Evolutionary conservation across 2,888 invertebrate genomes (phyloP), one percentile per base, ranked within the genome.

Genomic region (Eupithecia abbreviata): DNA sequence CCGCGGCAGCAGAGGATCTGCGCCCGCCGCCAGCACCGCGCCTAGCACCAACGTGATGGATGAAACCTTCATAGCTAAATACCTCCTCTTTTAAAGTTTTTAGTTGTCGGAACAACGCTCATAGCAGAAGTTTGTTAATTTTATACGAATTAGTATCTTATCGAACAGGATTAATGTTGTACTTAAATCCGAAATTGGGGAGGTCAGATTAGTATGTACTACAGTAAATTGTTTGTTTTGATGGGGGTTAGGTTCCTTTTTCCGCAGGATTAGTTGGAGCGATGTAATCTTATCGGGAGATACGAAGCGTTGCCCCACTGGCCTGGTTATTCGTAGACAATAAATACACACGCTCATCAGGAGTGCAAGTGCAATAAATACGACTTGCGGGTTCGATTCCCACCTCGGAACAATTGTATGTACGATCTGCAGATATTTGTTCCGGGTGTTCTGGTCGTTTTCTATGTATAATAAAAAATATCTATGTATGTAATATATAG

Each of bases 1-100:
- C 77, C 81, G 76, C 73, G 78, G 67, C 58, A 78, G 74, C 41
- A 85, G 78, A 15, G 51, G 51, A 3, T 51, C 51, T n/a, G 51
- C 15, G 51, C n/a, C n/a, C 6, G n/a, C 51, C 51, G n/a, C 51
- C 51, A 51, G n/a, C 51, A 51, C 51, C n/a, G 51, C 51, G 51
- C 15, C 51, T n/a, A 51, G 15, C 51, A n/a, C 51, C 51, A 51
- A 51, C 51, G n/a, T n/a, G 6, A 51, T n/a, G n/a, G 6, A 51
- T 51, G 6, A 51, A 51, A n/a, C n/a, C 51, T 6, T 51, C 51
- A 51, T 51, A 51, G n/a, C 51, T 51, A 0, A 6, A 51, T 15
- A 45, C 45, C 6, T 51, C 15, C 51, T 51, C 6, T n/a, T 4
- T 51, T 15, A 15, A 51, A 51, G 51, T 51, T n/a, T n/a, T 51